Base-by-base conservation (phyloP, 2,888 invertebrate genomes). In the Caenorhabditis auriculariae region DNA sequence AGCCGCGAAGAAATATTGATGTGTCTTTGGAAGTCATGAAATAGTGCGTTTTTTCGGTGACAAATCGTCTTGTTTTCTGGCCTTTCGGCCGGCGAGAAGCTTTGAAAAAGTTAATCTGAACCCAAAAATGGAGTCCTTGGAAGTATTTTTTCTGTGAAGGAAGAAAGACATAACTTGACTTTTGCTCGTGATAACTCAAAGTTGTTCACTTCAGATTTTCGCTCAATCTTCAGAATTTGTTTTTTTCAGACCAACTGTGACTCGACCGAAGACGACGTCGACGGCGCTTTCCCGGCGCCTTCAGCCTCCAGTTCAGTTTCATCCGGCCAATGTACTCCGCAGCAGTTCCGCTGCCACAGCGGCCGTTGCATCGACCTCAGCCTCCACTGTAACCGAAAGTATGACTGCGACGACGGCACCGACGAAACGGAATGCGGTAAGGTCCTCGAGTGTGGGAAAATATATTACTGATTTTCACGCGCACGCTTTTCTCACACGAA, bases 401-500 rank as follows among this genome's bases (percentile, higher is more conserved):
- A 84, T 44, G 80, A 83, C 52, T 85, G 84, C 70, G 56, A 64
- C 1, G 95, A 95, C 83, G 88, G 89, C 41, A 91, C 91, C 0
- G 95, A 95, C 82, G 94, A 94, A 85, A 87, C 88, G 67, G 87
- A 89, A 77, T 95, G 94, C 85, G 88, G 91, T 88, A 86, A 87
- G 87, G 47, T 9, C 21, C 24, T 47, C 49, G 15, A 28, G n/a
- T n/a, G n/a, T n/a, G n/a, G n/a, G n/a, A n/a, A n/a, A n/a, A n/a
- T n/a, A n/a, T n/a, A n/a, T n/a, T n/a, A n/a, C n/a, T n/a, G n/a
- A 35, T 35, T 35, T 35, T 1, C 35, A 35, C 35, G 35, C n/a
- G n/a, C n/a, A n/a, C n/a, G n/a, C n/a, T n/a, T n/a, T n/a, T n/a
- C n/a, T n/a, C 28, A 23, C 15, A 24, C 35, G 26, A 47, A 15